Evolutionary conservation across 2,888 invertebrate genomes (phyloP).

Genomic region (Argynnis bischoffii): DNA sequence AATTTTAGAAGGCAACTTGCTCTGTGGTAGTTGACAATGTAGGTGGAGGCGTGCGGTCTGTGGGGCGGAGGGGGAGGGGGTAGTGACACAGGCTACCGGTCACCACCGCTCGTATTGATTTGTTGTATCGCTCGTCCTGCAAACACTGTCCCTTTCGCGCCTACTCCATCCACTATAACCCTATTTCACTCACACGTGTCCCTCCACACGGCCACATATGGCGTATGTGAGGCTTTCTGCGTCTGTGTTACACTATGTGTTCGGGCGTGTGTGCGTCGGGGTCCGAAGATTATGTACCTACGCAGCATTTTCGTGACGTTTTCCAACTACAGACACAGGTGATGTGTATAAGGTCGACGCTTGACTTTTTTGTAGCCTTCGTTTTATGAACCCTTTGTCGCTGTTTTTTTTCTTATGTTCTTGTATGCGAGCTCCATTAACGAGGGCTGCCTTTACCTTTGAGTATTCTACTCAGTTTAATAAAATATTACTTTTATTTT

Average conservation of each 20-base stretch:
- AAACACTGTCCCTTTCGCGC: conserved; percentile 71
- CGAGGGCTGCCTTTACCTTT: conserved; percentile 36
- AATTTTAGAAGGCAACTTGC: conserved; percentile 49
- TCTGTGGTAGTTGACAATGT: conserved; percentile 78
- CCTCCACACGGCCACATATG: conserved; percentile 73
- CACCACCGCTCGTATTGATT: conserved; percentile 83
- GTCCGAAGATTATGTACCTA: conserved; percentile 75
- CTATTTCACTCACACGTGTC: conserved; percentile 62
- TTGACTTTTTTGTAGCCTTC: conserved; percentile 47
- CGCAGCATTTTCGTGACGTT: conserved; percentile 70
- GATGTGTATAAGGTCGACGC: conserved; percentile 43
- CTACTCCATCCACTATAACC: conserved; percentile 43
- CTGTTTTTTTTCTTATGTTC: conserved; percentile 42
- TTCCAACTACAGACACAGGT: conserved; percentile 52
- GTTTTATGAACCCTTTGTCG: conserved; percentile 45
- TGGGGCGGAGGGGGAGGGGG: conserved; percentile 54
- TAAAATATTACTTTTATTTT: conserved; percentile 28
- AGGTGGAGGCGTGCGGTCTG: conserved; percentile 78
- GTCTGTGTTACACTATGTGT: conserved; percentile 55
- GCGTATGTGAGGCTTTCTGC: conserved; percentile 51
- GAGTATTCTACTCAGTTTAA: conserved; percentile 27
- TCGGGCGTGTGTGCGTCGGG: conserved; percentile 65
- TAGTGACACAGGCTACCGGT: conserved; percentile 83
- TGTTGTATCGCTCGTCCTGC: conserved; percentile 84
- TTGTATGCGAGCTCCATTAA: conserved; percentile 43